Base-by-base conservation (phyloP, 2,113 vertebrate species). In the Craseonycteris thonglongyai region DNA sequence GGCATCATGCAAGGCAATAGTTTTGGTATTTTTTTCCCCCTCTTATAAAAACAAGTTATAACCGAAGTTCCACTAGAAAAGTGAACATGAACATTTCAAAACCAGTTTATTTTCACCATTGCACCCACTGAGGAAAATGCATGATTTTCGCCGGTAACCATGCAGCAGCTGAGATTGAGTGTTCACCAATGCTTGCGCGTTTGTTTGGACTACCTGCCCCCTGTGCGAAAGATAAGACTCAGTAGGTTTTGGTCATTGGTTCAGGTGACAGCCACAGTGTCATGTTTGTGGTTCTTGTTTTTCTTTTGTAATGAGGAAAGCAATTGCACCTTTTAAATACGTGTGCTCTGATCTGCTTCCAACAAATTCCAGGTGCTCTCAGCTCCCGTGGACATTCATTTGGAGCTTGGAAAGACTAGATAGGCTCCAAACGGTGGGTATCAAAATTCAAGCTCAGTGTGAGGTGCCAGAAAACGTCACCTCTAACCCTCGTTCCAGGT, bases 1-100 rank as follows among this genome's bases (percentile, higher is more conserved):
- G 97, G 98, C 96, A 95, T 96, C 98, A 98, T 98, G 98, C 98
- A 98, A 98, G 98, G 94, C 93, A 97, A 96, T 68, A 91, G 95
- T 95, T 98, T 97, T 95, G 96, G 96, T 96, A 97, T 97, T 81
- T 98, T 81, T 98, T 89, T 90, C 78, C 72, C 95, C 56, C 96
- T 96, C 88, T 63, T 78, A 97, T 85, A 97, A 97, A 97, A 97
- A 90, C 95, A 91, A 94, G 95, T 96, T 96, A 93, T 93, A 97
- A 97, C 89, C 61, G 69, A 97, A 97, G 88, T 84, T 95, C 89
- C 96, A 75, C 63, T 97, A 97, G 97, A 98, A 98, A 97, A 96
- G 85, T 97, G 97, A 98, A 94, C 79, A 75, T 94, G 82, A 96
- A 97, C 95, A 61, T 96, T 71, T 94, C 94, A 74, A 97, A 97